Evolutionary conservation across 2,113 vertebrate species (phyloP), one percentile per base, ranked within the genome.

Genomic region (Dromas ardeola): DNA sequence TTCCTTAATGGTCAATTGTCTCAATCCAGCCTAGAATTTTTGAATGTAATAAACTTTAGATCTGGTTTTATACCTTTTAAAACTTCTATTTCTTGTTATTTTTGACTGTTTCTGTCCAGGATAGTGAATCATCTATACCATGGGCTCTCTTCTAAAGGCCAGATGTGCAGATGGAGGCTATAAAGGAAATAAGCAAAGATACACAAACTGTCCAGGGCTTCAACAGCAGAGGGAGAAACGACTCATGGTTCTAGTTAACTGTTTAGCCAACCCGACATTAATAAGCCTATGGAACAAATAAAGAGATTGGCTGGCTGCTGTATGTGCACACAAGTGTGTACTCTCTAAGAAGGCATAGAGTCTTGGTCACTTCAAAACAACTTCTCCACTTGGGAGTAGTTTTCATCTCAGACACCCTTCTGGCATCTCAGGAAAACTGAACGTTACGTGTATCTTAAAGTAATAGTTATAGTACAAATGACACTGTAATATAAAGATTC

Each of bases 1-100:
- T 96, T 86, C 72, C 53, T 80, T 90, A 97, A 92, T 42, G 19
- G 53, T 72, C 40, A 83, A 58, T 95, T 96, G 92, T 95, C 58
- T 82, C 86, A 94, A 94, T 83, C 72, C 13, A 27, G 81, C 61
- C 21, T 40, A 92, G 73, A 93, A 56, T 86, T 88, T 95, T 84
- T 79, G 76, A 81, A 67, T 45, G 49, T 19, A 87, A 88, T 88
- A 86, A 86, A 90, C 56, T 63, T 87, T 63, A 92, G 47, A 63
- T 74, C 42, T 73, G 13, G 67, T 73, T 9, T 81, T 81, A 67
- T 17, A 58, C n/a, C 26, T 77, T 67, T 83, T 74, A 6, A 78
- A 80, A 61, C 17, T 63, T 56, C 11, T 78, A 30, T 73, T 86
- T 77, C 45, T 40, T 86, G 53, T 49, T 40, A 47, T 50, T 90